These are phyloP conservation scores for Stenoptilia bipunctidactyla DNA, from an alignment of 2,888 invertebrate genomes.

Conservation along the genomic window DNA sequence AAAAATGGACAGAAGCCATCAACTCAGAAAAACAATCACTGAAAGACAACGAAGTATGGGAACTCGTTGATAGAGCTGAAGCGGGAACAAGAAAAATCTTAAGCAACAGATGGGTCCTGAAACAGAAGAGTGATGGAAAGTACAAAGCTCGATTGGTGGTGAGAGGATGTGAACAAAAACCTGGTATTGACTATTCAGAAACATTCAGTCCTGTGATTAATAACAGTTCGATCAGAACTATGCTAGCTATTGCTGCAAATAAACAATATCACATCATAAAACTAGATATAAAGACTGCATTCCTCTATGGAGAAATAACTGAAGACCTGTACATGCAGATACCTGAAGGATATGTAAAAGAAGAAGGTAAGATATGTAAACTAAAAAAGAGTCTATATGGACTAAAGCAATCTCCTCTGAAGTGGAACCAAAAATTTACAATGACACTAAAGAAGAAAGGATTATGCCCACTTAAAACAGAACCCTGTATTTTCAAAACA, in stretches of 20 bases:
- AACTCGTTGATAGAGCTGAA: conserved; percentile 1
- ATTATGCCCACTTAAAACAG: too few relatives aligned
- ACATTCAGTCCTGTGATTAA: neutral
- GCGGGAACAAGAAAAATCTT: neutral
- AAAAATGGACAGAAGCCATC: conserved; percentile 5
- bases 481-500: too few relatives aligned
- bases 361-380: conserved; percentile 4
- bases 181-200: neutral
- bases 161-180: conserved; percentile 4
- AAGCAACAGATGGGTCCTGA: neutral
- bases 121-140: neutral
- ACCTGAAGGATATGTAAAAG: conserved; percentile 4
- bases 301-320: conserved; percentile 14
- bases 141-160: conserved; percentile 7
- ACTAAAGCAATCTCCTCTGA: conserved; percentile 5
- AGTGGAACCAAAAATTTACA: conserved; percentile 7
- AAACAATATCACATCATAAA: neutral
- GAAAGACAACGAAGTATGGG: conserved; percentile 2
- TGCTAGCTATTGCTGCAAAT: neutral
- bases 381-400: conserved; percentile 9
- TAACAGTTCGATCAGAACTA: neutral
- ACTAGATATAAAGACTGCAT: conserved; percentile 14
- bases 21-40: conserved; percentile 1
- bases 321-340: conserved; percentile 4
- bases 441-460: neutral